Conservation (phyloP, 1,140 invertebrate species). For the Maconellicoccus hirsutus region DNA sequence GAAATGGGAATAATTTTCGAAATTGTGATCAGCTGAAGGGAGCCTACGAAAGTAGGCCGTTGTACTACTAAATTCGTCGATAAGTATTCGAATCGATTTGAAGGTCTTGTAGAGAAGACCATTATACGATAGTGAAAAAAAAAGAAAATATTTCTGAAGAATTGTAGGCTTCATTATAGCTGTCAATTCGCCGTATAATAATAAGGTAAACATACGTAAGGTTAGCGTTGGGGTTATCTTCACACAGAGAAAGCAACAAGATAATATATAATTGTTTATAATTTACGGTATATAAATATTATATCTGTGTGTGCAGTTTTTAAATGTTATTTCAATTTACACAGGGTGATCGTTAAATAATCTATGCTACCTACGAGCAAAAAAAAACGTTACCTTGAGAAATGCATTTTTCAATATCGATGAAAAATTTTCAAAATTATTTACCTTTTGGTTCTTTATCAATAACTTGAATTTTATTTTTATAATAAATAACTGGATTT, state of each 20-base stretch:
- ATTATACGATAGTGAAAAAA: neutral
- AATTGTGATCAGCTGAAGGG: neutral
- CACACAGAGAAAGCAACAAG: conserved; percentile 2
- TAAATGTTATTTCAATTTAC: neutral
- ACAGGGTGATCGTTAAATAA: conserved; percentile 2
- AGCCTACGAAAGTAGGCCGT: too few species aligned
- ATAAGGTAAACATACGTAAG: conserved; percentile 9
- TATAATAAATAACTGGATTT: too few species aligned
- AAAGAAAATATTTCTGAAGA: neutral
- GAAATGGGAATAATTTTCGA: too few species aligned
- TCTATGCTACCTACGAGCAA: too few species aligned
- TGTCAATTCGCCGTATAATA: conserved; percentile 8
- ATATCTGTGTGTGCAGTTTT: neutral
- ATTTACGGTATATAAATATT: neutral
- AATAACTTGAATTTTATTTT: too few species aligned
- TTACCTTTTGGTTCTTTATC: too few species aligned
- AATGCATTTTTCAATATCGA: too few species aligned
- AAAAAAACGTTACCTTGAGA: too few species aligned
- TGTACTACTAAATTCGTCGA: too few species aligned
- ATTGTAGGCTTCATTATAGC: conserved; percentile 4
- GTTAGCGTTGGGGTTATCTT: neutral
- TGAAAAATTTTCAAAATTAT: too few species aligned
- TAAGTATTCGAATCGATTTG: too few species aligned
- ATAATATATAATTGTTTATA: conserved; percentile 10
- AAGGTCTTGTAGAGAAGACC: too few species aligned